Evolutionary conservation across 2,888 invertebrate species (phyloP).

Genomic region (Zelleria hepariella): DNA sequence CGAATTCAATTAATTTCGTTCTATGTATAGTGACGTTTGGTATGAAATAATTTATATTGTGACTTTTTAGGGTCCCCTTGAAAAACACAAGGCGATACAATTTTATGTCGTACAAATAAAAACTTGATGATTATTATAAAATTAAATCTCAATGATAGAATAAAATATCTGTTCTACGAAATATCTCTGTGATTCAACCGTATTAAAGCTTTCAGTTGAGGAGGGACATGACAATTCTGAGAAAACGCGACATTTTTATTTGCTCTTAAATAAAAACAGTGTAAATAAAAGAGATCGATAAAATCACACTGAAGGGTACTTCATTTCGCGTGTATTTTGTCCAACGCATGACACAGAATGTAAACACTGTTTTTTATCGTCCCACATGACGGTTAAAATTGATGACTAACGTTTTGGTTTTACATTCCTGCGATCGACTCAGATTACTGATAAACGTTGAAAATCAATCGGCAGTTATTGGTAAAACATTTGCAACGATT

Average conservation of each 20-base stretch:
- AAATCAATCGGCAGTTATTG: not conserved
- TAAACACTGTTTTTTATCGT: not conserved
- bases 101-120: no score
- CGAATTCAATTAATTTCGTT: no score
- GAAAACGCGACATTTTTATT: not conserved
- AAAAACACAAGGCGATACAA: no score
- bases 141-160: no score
- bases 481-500: not conserved
- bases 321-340: not conserved
- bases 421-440: not conserved
- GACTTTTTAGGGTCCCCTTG: no score
- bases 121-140: no score
- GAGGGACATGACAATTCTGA: not conserved
- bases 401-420: not conserved
- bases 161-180: no score
- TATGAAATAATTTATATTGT: no score
- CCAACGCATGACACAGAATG: not conserved
- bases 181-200: no score
- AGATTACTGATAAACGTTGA: not conserved
- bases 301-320: not conserved
- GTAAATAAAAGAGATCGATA: not conserved
- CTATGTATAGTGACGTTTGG: no score
- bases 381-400: not conserved
- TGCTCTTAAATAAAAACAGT: not conserved
- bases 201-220: no score